Evolutionary conservation across 2,113 vertebrate species (phyloP).

Genomic region (Platycercus adscitus): DNA sequence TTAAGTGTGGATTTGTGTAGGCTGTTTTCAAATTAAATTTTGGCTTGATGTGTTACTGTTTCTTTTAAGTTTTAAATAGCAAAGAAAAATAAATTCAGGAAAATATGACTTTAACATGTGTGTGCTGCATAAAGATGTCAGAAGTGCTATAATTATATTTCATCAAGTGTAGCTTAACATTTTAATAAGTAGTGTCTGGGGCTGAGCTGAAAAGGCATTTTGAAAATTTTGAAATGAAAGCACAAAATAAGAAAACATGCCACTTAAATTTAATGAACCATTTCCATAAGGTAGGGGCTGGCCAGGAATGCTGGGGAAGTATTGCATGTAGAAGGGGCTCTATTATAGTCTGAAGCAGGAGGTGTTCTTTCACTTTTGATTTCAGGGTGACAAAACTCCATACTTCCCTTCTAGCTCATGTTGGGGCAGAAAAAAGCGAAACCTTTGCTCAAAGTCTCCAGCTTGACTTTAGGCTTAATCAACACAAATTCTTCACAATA

Average conservation of each 20-base stretch:
- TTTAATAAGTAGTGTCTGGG: conserved; percentile 63
- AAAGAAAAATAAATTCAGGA: conserved; percentile 58
- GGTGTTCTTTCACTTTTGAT: conserved; percentile 28
- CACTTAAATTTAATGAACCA: conserved; percentile 45
- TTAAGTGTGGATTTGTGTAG: not conserved
- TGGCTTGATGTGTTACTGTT: conserved; percentile 4
- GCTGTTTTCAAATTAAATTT: conserved; percentile 44
- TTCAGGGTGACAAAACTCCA: not conserved
- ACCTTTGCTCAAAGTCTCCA: not conserved
- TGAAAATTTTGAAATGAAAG: conserved; percentile 58
- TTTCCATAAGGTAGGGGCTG: conserved; percentile 28
- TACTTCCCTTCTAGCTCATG: not conserved
- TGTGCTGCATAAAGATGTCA: conserved; percentile 64
- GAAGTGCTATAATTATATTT: conserved; percentile 67
- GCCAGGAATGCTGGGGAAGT: not conserved
- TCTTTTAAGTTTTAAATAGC: conserved; percentile 49
- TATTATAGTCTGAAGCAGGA: conserved; percentile 1
- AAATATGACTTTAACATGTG: conserved; percentile 54
- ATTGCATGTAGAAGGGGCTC: not conserved
- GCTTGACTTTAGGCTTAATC: not conserved
- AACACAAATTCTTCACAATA: not conserved
- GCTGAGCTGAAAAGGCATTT: conserved; percentile 63
- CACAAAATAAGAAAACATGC: conserved; percentile 69
- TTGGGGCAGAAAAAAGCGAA: not conserved
- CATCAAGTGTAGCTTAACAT: conserved; percentile 60